Conservation (phyloP, 2,888 invertebrate species). For the Agrochola macilenta region DNA sequence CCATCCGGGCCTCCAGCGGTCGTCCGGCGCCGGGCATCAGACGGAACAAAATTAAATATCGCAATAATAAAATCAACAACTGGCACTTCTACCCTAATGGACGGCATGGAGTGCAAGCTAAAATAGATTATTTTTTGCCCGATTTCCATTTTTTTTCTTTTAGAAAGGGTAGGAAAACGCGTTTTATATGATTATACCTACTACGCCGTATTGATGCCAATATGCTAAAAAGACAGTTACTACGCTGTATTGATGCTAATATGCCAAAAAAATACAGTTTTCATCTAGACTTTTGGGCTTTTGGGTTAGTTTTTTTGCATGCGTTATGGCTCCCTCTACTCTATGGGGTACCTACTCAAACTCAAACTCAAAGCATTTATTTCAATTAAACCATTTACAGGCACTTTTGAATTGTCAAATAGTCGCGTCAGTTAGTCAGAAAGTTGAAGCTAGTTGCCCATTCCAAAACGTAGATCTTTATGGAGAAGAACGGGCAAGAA, state of each 20-base stretch:
- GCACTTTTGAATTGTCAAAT: too few species aligned
- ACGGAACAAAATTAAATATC: conserved; percentile 38
- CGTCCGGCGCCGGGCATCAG: conserved; percentile 9
- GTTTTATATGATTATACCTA: neutral
- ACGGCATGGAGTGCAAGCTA: neutral
- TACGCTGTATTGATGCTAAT: too few species aligned
- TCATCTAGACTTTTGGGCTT: neutral
- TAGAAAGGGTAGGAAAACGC: neutral
- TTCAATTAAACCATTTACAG: too few species aligned
- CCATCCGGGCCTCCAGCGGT: neutral
- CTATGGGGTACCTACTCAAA: too few species aligned
- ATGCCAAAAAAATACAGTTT: neutral
- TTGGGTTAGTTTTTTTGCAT: neutral
- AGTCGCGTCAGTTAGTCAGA: too few species aligned
- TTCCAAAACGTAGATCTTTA: too few species aligned
- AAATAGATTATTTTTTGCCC: conserved; percentile 1
- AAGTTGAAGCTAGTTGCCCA: too few species aligned
- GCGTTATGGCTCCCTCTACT: too few species aligned
- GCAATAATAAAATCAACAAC: conserved; percentile 47
- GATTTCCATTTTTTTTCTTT: neutral
- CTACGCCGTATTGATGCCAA: neutral
- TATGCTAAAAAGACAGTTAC: neutral
- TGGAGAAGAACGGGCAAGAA: too few species aligned
- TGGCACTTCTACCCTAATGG: conserved; percentile 33
- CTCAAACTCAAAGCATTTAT: too few species aligned